phyloP scores from a whole-genome alignment of 2,888 invertebrate species.

The Leucozona laternaria region DNA sequence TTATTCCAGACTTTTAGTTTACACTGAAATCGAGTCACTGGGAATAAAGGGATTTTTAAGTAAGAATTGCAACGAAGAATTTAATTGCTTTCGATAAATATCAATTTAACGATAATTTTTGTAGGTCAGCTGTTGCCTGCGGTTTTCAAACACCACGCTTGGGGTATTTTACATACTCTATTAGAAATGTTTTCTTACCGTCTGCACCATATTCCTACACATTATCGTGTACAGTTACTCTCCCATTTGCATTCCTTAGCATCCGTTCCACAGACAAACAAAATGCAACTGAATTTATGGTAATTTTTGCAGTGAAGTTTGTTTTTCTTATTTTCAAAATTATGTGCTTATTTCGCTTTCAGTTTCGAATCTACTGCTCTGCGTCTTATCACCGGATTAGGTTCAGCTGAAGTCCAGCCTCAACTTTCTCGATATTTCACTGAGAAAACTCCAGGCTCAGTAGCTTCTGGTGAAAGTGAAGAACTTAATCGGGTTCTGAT shows the following conservation, averaged over 20 bases:
- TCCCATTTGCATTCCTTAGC: conserved; percentile 96
- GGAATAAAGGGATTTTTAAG: conserved; percentile 98
- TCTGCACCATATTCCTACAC: conserved; percentile 97
- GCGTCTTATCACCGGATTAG: conserved; percentile 93
- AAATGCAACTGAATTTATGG: conserved; percentile 96
- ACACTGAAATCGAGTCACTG: conserved; percentile 97
- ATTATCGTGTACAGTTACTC: conserved; percentile 95
- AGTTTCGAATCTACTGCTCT: conserved; percentile 95
- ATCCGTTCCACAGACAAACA: conserved; percentile 96
- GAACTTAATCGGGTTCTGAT: conserved; percentile 97
- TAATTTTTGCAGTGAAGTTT: conserved; percentile 82
- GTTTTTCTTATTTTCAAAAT: background rate
- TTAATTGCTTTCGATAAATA: background rate
- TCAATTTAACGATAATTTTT: background rate
- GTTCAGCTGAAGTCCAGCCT: conserved; percentile 97
- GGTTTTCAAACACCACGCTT: conserved; percentile 96
- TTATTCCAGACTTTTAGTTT: conserved; percentile 95
- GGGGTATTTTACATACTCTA: conserved; percentile 97
- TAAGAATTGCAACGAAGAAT: conserved; percentile 80
- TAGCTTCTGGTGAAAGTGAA: conserved; percentile 97
- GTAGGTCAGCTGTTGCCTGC: conserved; percentile 93
- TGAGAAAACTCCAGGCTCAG: conserved; percentile 89
- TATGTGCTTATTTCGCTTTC: background rate
- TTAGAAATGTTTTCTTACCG: conserved; percentile 98
- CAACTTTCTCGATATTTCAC: conserved; percentile 95